phyloP scores from a whole-genome alignment of 2,888 invertebrate species.

The Blastobasis adustella region DNA sequence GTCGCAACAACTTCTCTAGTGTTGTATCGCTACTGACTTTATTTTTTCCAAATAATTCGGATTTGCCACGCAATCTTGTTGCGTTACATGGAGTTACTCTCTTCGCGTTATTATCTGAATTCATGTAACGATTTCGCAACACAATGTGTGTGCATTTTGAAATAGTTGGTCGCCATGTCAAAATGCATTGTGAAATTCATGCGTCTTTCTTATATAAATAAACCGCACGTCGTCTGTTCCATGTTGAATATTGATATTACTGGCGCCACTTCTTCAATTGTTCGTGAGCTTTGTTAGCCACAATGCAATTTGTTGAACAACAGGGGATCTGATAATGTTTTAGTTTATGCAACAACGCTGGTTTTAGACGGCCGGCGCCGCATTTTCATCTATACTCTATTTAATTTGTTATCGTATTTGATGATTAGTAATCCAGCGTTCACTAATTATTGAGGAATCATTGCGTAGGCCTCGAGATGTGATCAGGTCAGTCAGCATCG shows the following conservation, averaged over 20 bases:
- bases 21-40: too few relatives aligned
- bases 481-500: slow-evolving; percentile 4
- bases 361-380: slow-evolving; percentile 27
- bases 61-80: too few relatives aligned
- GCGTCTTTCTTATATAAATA: slow-evolving; percentile 3
- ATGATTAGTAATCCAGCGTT: background rate
- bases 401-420: background rate
- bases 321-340: too few relatives aligned
- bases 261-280: slow-evolving; percentile 22
- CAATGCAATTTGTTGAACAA: too few relatives aligned
- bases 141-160: slow-evolving; percentile 26
- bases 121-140: slow-evolving; percentile 22
- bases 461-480: slow-evolving; percentile 3
- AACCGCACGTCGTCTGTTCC: slow-evolving; percentile 14
- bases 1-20: too few relatives aligned
- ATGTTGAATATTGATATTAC: slow-evolving; percentile 15
- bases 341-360: background rate
- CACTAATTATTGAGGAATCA: slow-evolving; percentile 1
- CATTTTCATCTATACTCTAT: slow-evolving; percentile 27
- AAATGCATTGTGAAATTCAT: slow-evolving; percentile 27
- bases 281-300: slow-evolving; percentile 22
- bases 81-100: background rate
- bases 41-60: too few relatives aligned
- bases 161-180: slow-evolving; percentile 21
- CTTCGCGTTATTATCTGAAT: slow-evolving; percentile 13